Evolutionary conservation across 2,113 vertebrate genomes (phyloP), one percentile per base, ranked within the genome.

Genomic region (Corynorhinus townsendii): DNA sequence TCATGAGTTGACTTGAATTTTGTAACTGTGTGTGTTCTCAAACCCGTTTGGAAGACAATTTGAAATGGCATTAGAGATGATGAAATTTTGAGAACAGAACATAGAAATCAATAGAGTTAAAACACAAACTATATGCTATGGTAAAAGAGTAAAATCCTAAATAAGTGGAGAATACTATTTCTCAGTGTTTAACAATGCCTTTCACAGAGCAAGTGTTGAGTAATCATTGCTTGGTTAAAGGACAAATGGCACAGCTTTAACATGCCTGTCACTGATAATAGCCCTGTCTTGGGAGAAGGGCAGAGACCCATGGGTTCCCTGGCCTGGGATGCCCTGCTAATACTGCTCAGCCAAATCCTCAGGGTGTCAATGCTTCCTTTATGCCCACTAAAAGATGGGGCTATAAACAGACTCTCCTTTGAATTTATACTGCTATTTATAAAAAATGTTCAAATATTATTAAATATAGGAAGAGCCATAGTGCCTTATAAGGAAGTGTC

Each of bases 31-130:
- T 35, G 9, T 14, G 68, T 33, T 24, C 40, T 45, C 38, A 49
- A 71, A 84, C 40, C 86, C 82, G 38, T 82, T 71, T 22, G 59
- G 72, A 20, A 85, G 72, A 86, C 47, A 47, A 71, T 20, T 12
- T 56, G 49, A 52, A 35, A 56, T 33, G 66, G 71, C 49, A 72
- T 77, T 4, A 81, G 43, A 68, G 47, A 86, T 6, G 22, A 40
- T 16, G 26, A 64, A n/a, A 49, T 45, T 94, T 45, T 72, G 64
- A 88, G 71, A 94, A 77, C 38, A 86, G n/a, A 69, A 75, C 33
- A 52, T 1, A 52, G 76, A 77, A 75, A 75, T 68, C 24, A 54
- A 24, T 5, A 49, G 28, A n/a, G n/a, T n/a, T n/a, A 33, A 89
- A 85, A 87, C 79, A 40, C 43, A 86, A 83, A 54, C 28, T n/a